A percentile compares a stretch with the other conserved stretches of the same genome.
These are phyloP conservation scores for Colletes collaris DNA, from an alignment of 2,888 invertebrate genomes.

Conservation along the genomic window DNA sequence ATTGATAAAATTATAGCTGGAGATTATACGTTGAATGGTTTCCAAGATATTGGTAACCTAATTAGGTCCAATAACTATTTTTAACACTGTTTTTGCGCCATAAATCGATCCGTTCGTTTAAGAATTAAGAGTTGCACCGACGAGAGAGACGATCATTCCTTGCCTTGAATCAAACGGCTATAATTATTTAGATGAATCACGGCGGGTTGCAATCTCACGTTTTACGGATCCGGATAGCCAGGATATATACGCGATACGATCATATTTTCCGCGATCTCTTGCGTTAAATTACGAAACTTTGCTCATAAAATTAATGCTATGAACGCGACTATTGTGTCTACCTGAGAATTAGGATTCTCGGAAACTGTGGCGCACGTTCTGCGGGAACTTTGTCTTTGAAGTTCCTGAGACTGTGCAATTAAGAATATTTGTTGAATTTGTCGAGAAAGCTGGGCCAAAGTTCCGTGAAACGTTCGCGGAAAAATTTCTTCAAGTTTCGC, in stretches of 20 bases:
- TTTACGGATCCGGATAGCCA: neutral
- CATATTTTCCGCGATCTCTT: constrained; percentile 23
- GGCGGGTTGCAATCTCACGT: constrained; percentile 16
- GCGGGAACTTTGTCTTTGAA: constrained; percentile 20
- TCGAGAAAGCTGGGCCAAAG: neutral
- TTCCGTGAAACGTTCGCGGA: neutral
- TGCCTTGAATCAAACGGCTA: neutral
- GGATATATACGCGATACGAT: constrained; percentile 15
- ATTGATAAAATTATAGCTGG: no score
- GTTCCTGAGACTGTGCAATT: constrained; percentile 23
- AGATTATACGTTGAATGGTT: no score
- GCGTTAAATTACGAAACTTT: constrained; percentile 53
- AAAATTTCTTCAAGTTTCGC: no score
- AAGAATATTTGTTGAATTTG: constrained; percentile 22
- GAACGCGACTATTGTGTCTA: constrained; percentile 41
- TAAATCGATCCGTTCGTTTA: no score
- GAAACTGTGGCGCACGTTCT: neutral
- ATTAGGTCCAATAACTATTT: no score
- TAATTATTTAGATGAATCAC: constrained; percentile 14
- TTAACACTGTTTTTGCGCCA: no score
- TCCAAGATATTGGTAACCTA: no score
- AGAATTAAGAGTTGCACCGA: neutral
- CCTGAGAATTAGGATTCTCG: constrained; percentile 41
- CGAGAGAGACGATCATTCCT: neutral
- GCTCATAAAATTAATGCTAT: constrained; percentile 47